Evolutionary conservation across 2,888 invertebrate species (phyloP).

Genomic region (Mythimna lalbum): DNA sequence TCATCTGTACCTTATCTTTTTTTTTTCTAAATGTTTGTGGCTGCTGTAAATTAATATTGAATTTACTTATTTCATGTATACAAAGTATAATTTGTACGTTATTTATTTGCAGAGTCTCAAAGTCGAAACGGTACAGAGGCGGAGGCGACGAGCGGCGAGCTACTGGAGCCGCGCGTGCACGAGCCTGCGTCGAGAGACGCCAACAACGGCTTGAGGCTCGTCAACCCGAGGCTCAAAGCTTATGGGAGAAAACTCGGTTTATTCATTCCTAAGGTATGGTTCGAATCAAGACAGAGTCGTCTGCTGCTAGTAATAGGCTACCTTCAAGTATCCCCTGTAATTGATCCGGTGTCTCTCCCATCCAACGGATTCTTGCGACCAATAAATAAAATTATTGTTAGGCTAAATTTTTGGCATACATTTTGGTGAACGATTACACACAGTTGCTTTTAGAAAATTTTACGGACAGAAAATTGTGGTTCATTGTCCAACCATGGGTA

Average conservation of each 20-base stretch:
- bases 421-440: neutral
- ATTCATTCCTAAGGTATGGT: constrained; percentile 87
- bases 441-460: neutral
- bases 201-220: constrained; percentile 76
- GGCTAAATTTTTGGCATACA: neutral
- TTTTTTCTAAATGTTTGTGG: constrained; percentile 20
- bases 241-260: constrained; percentile 86
- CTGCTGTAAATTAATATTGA: constrained; percentile 40
- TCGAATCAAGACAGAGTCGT: neutral
- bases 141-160: constrained; percentile 55
- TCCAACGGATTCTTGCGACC: too few relatives aligned
- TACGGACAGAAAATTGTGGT: too few relatives aligned
- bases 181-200: constrained; percentile 66
- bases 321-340: too few relatives aligned
- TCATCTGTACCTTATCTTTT: neutral
- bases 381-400: neutral
- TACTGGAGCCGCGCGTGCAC: constrained; percentile 51
- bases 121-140: constrained; percentile 73
- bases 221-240: constrained; percentile 83
- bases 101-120: constrained; percentile 73
- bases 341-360: too few relatives aligned
- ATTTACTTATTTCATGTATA: neutral
- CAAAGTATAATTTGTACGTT: constrained; percentile 15
- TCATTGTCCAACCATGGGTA: neutral
- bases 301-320: neutral